A percentile compares a stretch with the other conserved stretches of the same genome.
These are phyloP conservation scores for Zelleria hepariella DNA, from an alignment of 2,888 invertebrate species.

Conservation along the genomic window DNA sequence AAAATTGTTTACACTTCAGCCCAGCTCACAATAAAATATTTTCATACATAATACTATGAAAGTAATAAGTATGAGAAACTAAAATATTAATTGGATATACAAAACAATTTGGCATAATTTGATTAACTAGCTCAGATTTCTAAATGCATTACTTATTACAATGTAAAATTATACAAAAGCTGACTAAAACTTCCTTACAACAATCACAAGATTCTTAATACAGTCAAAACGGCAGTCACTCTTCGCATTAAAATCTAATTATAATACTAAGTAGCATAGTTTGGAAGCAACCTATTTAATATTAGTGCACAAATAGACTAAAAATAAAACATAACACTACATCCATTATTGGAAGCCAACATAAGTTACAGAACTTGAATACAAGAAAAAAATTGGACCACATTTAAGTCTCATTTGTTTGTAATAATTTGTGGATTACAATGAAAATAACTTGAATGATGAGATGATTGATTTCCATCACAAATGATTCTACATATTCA, in stretches of 20 bases:
- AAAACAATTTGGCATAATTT: constrained; percentile 64
- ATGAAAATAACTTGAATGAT: background rate
- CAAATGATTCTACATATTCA: too few species aligned
- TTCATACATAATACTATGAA: constrained; percentile 7
- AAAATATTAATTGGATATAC: constrained; percentile 35
- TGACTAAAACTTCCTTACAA: constrained; percentile 59
- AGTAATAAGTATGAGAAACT: background rate
- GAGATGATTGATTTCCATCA: too few species aligned
- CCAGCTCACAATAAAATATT: too few species aligned
- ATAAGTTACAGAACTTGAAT: constrained; percentile 17
- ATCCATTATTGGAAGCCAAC: constrained; percentile 37
- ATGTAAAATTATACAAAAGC: constrained; percentile 50
- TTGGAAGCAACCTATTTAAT: constrained; percentile 55
- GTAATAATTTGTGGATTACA: background rate
- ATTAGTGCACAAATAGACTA: constrained; percentile 44
- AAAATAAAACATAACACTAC: constrained; percentile 23
- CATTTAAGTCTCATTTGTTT: constrained; percentile 57
- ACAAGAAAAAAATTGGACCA: constrained; percentile 52
- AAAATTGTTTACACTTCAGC: background rate
- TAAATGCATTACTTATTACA: constrained; percentile 63
- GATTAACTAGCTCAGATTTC: constrained; percentile 51
- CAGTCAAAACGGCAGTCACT: constrained; percentile 20
- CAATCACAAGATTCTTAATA: constrained; percentile 59
- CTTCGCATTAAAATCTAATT: constrained; percentile 23
- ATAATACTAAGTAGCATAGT: constrained; percentile 47